Evolutionary conservation across 2,888 invertebrate genomes (phyloP).

Genomic region (Tipula vernalis): DNA sequence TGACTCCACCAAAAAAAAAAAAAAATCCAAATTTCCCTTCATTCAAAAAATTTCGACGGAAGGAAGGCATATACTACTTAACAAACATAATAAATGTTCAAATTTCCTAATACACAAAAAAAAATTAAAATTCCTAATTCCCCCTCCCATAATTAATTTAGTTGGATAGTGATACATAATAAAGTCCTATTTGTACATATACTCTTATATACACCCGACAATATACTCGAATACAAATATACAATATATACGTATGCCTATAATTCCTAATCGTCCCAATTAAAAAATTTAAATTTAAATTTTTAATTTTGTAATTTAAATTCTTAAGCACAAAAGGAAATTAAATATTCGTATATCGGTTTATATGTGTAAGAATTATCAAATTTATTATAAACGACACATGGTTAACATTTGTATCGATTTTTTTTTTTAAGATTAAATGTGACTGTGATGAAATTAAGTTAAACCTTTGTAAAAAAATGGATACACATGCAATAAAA

Average conservation of each 20-base stretch:
- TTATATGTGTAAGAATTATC: neutral
- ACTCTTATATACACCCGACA: neutral
- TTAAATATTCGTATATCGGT: neutral
- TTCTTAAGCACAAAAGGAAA: neutral
- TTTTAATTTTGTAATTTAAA: neutral
- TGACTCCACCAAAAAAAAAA: too few relatives aligned
- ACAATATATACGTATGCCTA: neutral
- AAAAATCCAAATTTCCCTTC: too few relatives aligned
- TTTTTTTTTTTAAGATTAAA: too few relatives aligned
- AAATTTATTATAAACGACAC: neutral
- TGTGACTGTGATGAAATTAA: too few relatives aligned
- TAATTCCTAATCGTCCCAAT: neutral
- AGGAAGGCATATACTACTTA: too few relatives aligned
- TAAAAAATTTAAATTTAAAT: too few relatives aligned
- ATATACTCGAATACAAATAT: neutral
- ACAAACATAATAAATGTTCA: too few relatives aligned
- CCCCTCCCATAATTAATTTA: neutral
- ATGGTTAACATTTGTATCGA: neutral
- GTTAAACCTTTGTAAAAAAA: too few relatives aligned
- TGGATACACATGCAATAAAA: too few relatives aligned
- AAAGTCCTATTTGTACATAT: neutral
- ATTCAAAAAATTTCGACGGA: too few relatives aligned
- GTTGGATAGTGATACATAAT: neutral
- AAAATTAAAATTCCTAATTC: too few relatives aligned
- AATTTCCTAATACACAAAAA: too few relatives aligned